Evolutionary conservation across 2,113 vertebrate genomes (phyloP), one percentile per base, ranked within the genome.

Genomic region (Charadrius vociferus): DNA sequence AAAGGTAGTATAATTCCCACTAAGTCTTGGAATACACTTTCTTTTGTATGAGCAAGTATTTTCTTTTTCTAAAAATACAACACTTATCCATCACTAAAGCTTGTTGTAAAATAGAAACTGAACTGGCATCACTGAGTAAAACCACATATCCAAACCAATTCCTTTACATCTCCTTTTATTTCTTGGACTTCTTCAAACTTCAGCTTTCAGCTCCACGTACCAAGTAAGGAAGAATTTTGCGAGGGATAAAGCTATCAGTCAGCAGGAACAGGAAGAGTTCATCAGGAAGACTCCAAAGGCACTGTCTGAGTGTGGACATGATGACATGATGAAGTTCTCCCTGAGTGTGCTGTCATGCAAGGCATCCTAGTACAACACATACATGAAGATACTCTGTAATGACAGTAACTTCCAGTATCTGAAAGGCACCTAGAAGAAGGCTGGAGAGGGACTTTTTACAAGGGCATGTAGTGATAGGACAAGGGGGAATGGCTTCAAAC

Each of bases 21-120:
- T 92, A 68, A 83, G 81, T 66, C 55, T 81, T 90, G 86, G 68
- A 93, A 88, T 74, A 90, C 14, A 16, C 19, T 82, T 93, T 92
- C 86, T 77, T 94, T 94, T 67, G 50, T 86, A 88, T 66, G 70
- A 93, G 79, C 85, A 80, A 32, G 6, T 73, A 93, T 93, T 93
- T 95, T 90, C 59, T 86, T 95, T 92, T 97, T 86, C 96, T 95
- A 97, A 97, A 96, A 96, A 97, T 95, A 95, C 53, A 89, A 37
- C 59, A 37, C 41, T 78, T 80, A 90, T 71, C 82, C 90, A 61
- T 34, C 7, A 16, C 86, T 94, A 92, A 93, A 90, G 14, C 26
- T 66, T 93, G 53, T 50, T 83, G 73, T 97, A 95, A 94, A 96
- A 95, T 12, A 95, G 77, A 93, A 94, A 84, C 90, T 81, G 56